These are phyloP conservation scores for Sylvia atricapilla DNA, from an alignment of 2,113 vertebrate genomes.

Conservation along the genomic window DNA sequence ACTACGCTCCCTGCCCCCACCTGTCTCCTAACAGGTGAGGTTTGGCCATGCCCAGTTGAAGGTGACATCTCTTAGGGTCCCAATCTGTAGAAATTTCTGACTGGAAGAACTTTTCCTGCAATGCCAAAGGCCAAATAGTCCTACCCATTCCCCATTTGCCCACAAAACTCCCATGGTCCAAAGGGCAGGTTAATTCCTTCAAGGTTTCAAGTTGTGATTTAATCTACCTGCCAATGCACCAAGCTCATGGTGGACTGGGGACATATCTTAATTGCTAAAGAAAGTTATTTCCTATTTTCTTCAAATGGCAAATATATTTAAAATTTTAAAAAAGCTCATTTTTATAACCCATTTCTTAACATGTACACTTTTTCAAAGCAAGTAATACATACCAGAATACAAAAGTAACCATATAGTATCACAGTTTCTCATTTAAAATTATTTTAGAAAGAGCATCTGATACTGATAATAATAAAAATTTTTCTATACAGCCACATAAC, in stretches of 20 bases:
- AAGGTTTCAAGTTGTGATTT: not conserved
- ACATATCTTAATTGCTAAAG: not conserved
- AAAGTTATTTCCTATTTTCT: not conserved
- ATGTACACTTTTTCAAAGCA: not conserved
- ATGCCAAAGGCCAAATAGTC: not conserved
- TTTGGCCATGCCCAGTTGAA: not conserved
- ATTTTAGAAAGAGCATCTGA: not conserved
- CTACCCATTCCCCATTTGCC: not conserved
- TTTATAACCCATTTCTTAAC: not conserved
- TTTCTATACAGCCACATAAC: not conserved
- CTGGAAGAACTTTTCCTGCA: not conserved
- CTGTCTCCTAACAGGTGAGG: rapidly evolving
- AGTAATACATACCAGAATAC: not conserved
- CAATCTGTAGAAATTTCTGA: not conserved
- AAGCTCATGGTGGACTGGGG: not conserved
- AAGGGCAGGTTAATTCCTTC: not conserved
- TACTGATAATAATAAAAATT: not conserved
- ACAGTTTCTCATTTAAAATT: not conserved
- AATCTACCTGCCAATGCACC: not conserved
- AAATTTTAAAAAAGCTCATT: not conserved
- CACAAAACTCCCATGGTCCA: rapidly evolving
- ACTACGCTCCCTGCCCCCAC: not conserved
- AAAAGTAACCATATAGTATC: rapidly evolving
- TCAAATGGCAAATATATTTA: not conserved
- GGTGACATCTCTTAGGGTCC: not conserved